phyloP scores from a whole-genome alignment of 1,140 invertebrate genomes.

The Trichoplusia ni region DNA sequence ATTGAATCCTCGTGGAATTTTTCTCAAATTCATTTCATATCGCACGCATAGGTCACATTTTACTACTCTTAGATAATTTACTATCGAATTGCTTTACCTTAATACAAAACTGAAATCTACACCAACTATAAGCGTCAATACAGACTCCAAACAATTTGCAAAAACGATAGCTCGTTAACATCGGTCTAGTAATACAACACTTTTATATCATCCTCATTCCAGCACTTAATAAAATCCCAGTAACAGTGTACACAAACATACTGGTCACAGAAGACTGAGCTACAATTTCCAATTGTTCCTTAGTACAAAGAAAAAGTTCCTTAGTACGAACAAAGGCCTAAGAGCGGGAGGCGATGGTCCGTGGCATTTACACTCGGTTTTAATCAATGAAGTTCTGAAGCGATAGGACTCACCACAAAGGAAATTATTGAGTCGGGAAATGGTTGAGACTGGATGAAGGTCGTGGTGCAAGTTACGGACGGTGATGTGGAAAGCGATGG shows the following conservation, averaged over 20 bases:
- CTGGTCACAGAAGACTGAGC: background rate
- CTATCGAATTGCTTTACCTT: no score
- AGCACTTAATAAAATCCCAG: constrained; percentile 12
- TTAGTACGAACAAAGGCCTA: constrained; percentile 50
- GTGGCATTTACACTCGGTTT: constrained; percentile 66
- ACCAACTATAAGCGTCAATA: no score
- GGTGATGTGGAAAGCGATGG: background rate
- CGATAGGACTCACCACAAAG: constrained; percentile 68
- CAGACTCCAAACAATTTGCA: no score
- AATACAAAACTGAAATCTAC: no score
- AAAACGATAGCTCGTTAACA: no score
- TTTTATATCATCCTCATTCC: background rate
- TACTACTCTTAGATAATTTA: no score
- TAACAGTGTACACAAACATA: background rate
- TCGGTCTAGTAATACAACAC: no score
- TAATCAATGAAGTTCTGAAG: constrained; percentile 75
- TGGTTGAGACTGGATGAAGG: constrained; percentile 35
- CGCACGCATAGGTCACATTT: no score
- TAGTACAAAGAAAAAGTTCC: constrained; percentile 53
- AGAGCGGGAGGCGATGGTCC: constrained; percentile 42
- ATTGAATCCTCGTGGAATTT: no score
- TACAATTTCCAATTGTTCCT: constrained; percentile 27
- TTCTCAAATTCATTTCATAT: no score
- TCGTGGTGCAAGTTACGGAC: constrained; percentile 31
- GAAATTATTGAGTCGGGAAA: constrained; percentile 66